Conservation (phyloP, 2,797 vertebrate species). For the Cynopterus sphinx region DNA sequence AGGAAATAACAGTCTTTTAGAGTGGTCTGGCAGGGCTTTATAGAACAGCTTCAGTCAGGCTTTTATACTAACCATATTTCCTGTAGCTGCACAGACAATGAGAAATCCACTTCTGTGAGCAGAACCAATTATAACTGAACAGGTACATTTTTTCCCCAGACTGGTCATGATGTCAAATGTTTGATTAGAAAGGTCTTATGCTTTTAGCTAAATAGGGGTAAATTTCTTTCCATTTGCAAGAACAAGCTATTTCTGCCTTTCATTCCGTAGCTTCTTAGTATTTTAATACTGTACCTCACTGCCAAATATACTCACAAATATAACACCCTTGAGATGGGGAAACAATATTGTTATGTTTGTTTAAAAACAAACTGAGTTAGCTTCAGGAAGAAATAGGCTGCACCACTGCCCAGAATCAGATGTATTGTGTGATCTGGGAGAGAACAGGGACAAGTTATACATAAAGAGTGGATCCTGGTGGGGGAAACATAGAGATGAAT, state of each 20-base stretch:
- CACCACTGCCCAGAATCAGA: background rate
- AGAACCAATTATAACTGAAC: constrained; percentile 83
- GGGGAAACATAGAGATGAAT: background rate
- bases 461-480: background rate
- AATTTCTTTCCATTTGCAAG: constrained; percentile 73
- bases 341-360: constrained; percentile 44
- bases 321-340: background rate
- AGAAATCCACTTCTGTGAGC: constrained; percentile 80
- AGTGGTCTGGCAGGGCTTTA: constrained; percentile 55
- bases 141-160: constrained; percentile 78
- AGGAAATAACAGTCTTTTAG: constrained; percentile 64
- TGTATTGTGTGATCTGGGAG: background rate
- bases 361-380: constrained; percentile 42
- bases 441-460: background rate
- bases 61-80: constrained; percentile 82
- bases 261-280: constrained; percentile 15
- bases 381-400: background rate
- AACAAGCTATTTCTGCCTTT: constrained; percentile 49
- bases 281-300: constrained; percentile 47
- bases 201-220: constrained; percentile 82
- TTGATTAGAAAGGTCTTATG: constrained; percentile 83
- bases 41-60: constrained; percentile 61
- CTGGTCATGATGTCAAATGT: constrained; percentile 84
- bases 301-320: constrained; percentile 44
- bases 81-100: constrained; percentile 82